phyloP scores from a whole-genome alignment of 2,797 vertebrate species.

The Manis javanica region DNA sequence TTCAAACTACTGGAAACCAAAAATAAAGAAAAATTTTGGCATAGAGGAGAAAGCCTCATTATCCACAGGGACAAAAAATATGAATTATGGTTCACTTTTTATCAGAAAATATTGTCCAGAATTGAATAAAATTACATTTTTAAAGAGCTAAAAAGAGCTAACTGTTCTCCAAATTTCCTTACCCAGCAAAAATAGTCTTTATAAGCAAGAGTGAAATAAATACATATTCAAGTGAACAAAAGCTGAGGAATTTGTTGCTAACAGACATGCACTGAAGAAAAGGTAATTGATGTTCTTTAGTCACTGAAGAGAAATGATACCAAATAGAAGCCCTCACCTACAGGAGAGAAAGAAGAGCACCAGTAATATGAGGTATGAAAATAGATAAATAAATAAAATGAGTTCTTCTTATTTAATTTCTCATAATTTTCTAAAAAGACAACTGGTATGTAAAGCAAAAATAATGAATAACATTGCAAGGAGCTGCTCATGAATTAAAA shows the following conservation, averaged over 20 bases:
- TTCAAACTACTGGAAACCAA: background rate
- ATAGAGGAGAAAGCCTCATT: background rate
- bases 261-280: background rate
- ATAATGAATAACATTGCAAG: background rate
- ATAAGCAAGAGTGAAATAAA: background rate
- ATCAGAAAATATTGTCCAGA: background rate
- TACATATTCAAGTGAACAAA: background rate
- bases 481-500: background rate
- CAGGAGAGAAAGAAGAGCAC: background rate
- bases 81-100: background rate
- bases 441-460: background rate
- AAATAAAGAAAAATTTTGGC: background rate
- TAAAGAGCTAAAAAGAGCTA: background rate
- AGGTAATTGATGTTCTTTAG: background rate
- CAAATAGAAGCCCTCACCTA: background rate
- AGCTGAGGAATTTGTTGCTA: background rate
- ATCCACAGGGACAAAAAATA: background rate
- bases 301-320: background rate
- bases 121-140: background rate
- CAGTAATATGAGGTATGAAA: background rate
- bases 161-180: background rate
- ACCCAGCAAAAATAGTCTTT: background rate
- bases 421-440: background rate
- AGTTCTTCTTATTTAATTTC: background rate
- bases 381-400: background rate